Percentiles rank a stretch among this genome's conserved stretches.
These are phyloP conservation scores for Andricus grossulariae DNA, from an alignment of 1,140 invertebrate species.

Conservation along the genomic window DNA sequence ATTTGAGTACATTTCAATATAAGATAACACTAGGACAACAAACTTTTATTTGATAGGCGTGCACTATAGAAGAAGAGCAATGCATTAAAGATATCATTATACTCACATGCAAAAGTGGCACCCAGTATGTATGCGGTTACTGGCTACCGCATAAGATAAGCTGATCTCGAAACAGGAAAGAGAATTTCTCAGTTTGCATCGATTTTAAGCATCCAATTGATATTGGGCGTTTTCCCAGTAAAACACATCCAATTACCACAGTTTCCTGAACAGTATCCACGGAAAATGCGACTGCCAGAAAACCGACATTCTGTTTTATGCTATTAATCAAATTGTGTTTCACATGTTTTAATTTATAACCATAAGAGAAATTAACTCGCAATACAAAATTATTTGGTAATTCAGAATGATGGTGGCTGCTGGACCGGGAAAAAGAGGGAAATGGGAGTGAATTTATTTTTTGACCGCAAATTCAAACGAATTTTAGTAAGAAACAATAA, in stretches of 20 bases:
- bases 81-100: too few relatives aligned
- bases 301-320: background rate
- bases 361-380: background rate
- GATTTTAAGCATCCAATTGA: constrained; percentile 17
- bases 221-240: background rate
- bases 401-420: too few relatives aligned
- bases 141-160: background rate
- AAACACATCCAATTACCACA: constrained; percentile 18
- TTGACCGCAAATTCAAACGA: too few relatives aligned
- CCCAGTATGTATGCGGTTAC: background rate
- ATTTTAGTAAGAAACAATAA: too few relatives aligned
- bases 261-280: background rate
- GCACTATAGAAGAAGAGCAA: too few relatives aligned
- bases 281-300: constrained; percentile 17
- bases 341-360: background rate
- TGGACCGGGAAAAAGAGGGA: too few relatives aligned
- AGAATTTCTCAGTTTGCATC: constrained; percentile 21
- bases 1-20: too few relatives aligned
- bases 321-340: background rate
- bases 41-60: too few relatives aligned
- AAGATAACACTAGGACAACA: too few relatives aligned
- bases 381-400: too few relatives aligned
- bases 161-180: constrained; percentile 4
- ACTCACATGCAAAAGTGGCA: background rate
- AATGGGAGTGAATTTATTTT: too few relatives aligned